phyloP scores from a whole-genome alignment of 2,113 vertebrate species.

The Entomyzon cyanotis region DNA sequence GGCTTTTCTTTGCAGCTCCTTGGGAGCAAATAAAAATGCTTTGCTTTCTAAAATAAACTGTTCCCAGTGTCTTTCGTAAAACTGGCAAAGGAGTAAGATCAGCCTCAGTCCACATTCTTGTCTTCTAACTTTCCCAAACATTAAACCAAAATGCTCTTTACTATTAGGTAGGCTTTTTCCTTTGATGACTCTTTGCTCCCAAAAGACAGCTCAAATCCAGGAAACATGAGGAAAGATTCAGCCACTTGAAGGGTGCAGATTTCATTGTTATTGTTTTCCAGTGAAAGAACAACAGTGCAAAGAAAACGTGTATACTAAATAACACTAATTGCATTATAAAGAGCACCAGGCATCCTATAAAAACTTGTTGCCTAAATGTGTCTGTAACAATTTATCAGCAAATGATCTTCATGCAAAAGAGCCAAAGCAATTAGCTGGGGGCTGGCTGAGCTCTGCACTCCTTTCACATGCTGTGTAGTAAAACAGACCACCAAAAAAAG shows the following conservation, averaged over 20 bases:
- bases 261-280: not conserved
- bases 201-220: not conserved
- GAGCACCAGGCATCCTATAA: slow-evolving; percentile 12
- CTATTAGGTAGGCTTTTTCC: not conserved
- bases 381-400: slow-evolving; percentile 41
- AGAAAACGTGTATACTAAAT: slow-evolving; percentile 24
- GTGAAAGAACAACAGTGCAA: not conserved
- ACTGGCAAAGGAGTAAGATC: not conserved
- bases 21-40: not conserved
- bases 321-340: slow-evolving; percentile 24
- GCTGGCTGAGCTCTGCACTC: not conserved
- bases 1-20: not conserved
- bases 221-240: not conserved
- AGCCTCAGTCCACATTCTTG: not conserved
- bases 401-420: slow-evolving; percentile 33
- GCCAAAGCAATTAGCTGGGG: slow-evolving; percentile 20
- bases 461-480: not conserved
- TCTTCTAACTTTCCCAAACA: not conserved
- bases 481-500: not conserved
- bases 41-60: not conserved
- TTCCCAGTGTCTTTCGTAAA: not conserved
- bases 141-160: not conserved
- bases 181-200: not conserved
- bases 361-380: slow-evolving; percentile 26
- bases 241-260: not conserved